phyloP scores from a whole-genome alignment of 2,888 invertebrate genomes.

The Andrena trimmerana region DNA sequence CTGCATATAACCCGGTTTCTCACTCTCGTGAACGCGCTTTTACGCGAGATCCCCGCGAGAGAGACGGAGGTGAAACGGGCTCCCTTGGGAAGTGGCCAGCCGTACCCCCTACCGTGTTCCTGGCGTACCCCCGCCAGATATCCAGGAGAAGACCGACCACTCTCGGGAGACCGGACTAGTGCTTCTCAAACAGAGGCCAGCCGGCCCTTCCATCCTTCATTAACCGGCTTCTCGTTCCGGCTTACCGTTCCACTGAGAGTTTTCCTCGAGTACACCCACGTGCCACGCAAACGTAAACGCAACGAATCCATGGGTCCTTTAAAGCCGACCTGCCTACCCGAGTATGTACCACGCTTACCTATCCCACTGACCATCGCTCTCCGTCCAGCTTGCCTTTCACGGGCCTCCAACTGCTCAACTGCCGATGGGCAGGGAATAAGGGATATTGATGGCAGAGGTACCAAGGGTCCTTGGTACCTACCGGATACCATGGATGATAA shows the following conservation, averaged over 20 bases:
- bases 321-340: conserved; percentile 38
- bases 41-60: conserved; percentile 35
- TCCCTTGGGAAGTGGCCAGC: conserved; percentile 73
- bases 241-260: conserved; percentile 62
- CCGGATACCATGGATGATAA: no score
- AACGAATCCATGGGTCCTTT: conserved; percentile 58
- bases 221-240: conserved; percentile 71
- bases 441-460: no score
- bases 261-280: conserved; percentile 70
- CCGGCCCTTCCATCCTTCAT: conserved; percentile 74
- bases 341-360: background rate
- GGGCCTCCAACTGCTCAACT: background rate
- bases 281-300: conserved; percentile 73
- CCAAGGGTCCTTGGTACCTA: no score
- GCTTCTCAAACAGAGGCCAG: conserved; percentile 77
- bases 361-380: background rate
- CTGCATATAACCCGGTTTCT: conserved; percentile 81
- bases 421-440: no score
- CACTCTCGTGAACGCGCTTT: conserved; percentile 71
- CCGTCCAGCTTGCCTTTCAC: background rate
- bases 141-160: conserved; percentile 75
- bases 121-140: conserved; percentile 49
- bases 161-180: conserved; percentile 77
- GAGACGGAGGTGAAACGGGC: conserved; percentile 60
- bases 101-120: conserved; percentile 35